Evolutionary conservation across 2,113 vertebrate genomes (phyloP).

Genomic region (rabbit (Oryctolagus cuniculus)): mOryCun1.1 NC_091434.1:151541501-151542000

Average conservation of each 20-base stretch:
- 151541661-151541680: background rate
- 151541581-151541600: background rate
- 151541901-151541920: background rate
- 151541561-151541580: too few relatives aligned
- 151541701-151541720: background rate
- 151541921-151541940: background rate
- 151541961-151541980: background rate
- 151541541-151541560: background rate
- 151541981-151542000: slow-evolving; percentile 26
- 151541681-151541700: background rate
- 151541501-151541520: background rate
- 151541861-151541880: background rate
- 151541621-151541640: background rate
- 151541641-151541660: background rate
- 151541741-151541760: background rate
- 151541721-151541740: slow-evolving; percentile 35
- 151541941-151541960: slow-evolving; percentile 22
- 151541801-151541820: background rate
- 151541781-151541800: background rate
- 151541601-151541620: background rate
- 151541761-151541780: background rate
- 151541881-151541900: slow-evolving; percentile 2
- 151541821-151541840: background rate
- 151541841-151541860: background rate
- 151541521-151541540: background rate